A percentile compares a stretch with the other conserved stretches of the same genome.
Evolutionary conservation across 1,140 invertebrate genomes (phyloP).

Genomic region (Neodiprion fabricii): DNA sequence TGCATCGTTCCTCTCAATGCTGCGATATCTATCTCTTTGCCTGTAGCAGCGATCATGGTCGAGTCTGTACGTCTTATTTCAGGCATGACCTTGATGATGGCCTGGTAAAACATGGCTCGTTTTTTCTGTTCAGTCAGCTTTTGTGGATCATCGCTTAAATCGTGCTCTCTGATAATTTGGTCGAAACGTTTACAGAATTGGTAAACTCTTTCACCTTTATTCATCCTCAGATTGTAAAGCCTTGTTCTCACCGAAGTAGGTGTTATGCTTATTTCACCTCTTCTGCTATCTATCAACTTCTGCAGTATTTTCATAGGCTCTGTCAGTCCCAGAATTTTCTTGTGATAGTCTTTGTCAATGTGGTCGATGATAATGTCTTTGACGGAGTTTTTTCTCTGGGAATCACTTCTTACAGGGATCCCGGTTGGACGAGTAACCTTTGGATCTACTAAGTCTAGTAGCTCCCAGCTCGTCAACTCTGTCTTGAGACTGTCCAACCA

Average conservation of each 20-base stretch:
- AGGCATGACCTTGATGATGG: slow-evolving; percentile 18
- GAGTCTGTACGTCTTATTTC: slow-evolving; percentile 23
- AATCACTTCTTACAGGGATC: slow-evolving; percentile 21
- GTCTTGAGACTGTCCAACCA: slow-evolving; percentile 38
- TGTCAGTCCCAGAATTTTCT: slow-evolving; percentile 29
- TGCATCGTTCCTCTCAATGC: slow-evolving; percentile 21
- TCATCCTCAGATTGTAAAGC: slow-evolving; percentile 34
- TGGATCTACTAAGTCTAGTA: slow-evolving; percentile 34
- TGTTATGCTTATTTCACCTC: slow-evolving; percentile 30
- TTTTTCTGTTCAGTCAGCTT: slow-evolving; percentile 32
- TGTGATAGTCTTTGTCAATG: slow-evolving; percentile 36
- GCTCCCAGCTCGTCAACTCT: slow-evolving; percentile 33
- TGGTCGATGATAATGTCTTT: slow-evolving; percentile 33
- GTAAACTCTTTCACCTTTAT: slow-evolving; percentile 29
- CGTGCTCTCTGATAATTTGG: slow-evolving; percentile 33
- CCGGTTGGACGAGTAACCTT: slow-evolving; percentile 21
- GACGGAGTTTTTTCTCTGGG: slow-evolving; percentile 5
- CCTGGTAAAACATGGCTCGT: slow-evolving; percentile 22
- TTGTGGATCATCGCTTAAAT: slow-evolving; percentile 20
- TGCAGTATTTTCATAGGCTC: slow-evolving; percentile 33
- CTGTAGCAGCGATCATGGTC: slow-evolving; percentile 16
- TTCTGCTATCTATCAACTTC: slow-evolving; percentile 27
- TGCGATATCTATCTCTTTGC: slow-evolving; percentile 22
- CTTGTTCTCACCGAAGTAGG: slow-evolving; percentile 27
- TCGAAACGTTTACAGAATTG: slow-evolving; percentile 35